Base-by-base conservation (phyloP, 2,888 invertebrate genomes). In the Leucophora obtusa region DNA sequence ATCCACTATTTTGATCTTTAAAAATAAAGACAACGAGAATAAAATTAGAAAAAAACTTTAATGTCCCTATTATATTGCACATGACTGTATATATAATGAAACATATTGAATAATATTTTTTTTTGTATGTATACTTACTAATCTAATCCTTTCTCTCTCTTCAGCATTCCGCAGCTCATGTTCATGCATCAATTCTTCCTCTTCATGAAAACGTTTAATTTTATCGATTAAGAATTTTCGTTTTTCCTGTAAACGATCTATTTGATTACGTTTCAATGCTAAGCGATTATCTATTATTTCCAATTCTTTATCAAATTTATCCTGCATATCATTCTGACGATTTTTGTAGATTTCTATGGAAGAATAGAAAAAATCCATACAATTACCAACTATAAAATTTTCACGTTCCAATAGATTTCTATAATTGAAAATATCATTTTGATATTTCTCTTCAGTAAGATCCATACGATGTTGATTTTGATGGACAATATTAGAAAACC, bases 181-280 rank as follows among this genome's bases (percentile, higher is more conserved):
- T 43, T 56, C 1, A 10, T 28, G 62, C 70, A 58, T 8, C 5
- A 17, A 18, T 17, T 77, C 80, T 28, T 82, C 65, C 38, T 84
- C 83, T 17, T 83, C 73, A 2, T 69, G 65, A 24, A 82, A 84
- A 11, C 82, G 82, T 11, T 72, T 21, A 24, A 84, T 74, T 75
- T 84, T 74, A 9, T 82, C 75, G 2, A 43, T 38, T n/a, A 80
- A 63, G 21, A 50, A 81, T 14, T 35, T 66, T 0, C 69, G 70
- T 33, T 82, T 76, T 1, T 80, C 77, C 8, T 35, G 53, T 14
- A 82, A 1, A 21, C 82, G 82, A 17, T 83, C 82, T 4, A 79
- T 72, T 43, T 74, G 59, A 1, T 63, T 18, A n/a, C 63, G 73
- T 50, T 77, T 76, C 14, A 58, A 53, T 9, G 21, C 24, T 6